phyloP scores from a whole-genome alignment of 2,888 invertebrate genomes.

The Noctua fimbriata region DNA sequence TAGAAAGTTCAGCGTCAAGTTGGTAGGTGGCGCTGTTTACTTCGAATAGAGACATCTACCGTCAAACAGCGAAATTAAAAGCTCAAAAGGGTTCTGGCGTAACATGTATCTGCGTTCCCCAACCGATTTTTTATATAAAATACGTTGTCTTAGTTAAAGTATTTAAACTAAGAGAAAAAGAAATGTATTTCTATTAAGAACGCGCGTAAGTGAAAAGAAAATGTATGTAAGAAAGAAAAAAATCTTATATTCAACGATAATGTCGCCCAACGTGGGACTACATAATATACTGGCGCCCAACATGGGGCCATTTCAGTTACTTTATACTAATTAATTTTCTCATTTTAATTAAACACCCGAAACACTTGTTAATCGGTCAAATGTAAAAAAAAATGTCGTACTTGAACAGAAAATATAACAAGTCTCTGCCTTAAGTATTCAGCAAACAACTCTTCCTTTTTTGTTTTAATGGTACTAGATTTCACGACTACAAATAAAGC shows the following conservation, averaged over 20 bases:
- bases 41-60: constrained; percentile 29
- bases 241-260: background rate
- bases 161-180: background rate
- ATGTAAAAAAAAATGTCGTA: background rate
- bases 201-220: background rate
- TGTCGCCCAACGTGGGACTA: constrained; percentile 1
- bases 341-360: constrained; percentile 82
- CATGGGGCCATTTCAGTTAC: background rate
- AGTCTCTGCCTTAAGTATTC: background rate
- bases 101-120: background rate
- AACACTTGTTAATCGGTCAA: constrained; percentile 72
- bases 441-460: background rate
- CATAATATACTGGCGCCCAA: constrained; percentile 22
- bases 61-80: constrained; percentile 9
- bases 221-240: background rate
- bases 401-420: background rate
- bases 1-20: background rate
- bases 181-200: background rate
- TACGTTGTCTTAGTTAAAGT: background rate
- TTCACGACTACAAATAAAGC: background rate
- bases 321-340: constrained; percentile 73
- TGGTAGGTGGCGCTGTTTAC: constrained; percentile 42
- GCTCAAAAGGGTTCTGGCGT: background rate
- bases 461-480: background rate
- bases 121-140: background rate